Evolutionary conservation across 2,113 vertebrate species (phyloP).

Genomic region (Phyllopteryx taeniolatus): DNA sequence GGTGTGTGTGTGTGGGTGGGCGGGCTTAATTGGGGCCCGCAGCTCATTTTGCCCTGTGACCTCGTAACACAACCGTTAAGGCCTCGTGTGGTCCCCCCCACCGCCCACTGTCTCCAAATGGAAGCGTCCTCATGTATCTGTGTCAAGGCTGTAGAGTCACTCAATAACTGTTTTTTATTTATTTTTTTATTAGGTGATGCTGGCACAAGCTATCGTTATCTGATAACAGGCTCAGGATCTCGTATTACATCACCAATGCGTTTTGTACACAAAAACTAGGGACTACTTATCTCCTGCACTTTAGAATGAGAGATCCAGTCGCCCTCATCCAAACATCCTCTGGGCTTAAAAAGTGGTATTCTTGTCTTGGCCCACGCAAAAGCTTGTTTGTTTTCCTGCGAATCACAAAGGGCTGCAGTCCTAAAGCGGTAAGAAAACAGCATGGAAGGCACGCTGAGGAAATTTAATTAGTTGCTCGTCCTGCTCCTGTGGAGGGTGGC

Average conservation of each 20-base stretch:
- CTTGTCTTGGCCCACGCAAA: neutral
- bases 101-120: neutral
- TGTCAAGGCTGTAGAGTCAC: neutral
- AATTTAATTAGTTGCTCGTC: conserved; percentile 68
- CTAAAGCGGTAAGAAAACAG: conserved; percentile 64
- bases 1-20: conserved; percentile 6
- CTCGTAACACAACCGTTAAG: neutral
- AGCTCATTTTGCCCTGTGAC: neutral
- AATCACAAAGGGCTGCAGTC: conserved; percentile 50
- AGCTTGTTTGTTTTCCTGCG: conserved; percentile 64
- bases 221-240: neutral
- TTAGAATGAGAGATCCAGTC: neutral
- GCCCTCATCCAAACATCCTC: conserved; percentile 7
- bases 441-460: conserved; percentile 62
- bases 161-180: neutral
- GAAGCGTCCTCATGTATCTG: neutral
- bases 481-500: conserved; percentile 49
- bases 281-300: neutral
- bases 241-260: neutral
- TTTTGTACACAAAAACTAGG: neutral
- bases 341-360: conserved; percentile 20
- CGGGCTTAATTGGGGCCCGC: neutral
- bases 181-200: neutral
- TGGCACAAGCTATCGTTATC: neutral
- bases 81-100: neutral